Conservation (phyloP, 2,113 vertebrate species). For the Cyprinodon tularosa region DNA sequence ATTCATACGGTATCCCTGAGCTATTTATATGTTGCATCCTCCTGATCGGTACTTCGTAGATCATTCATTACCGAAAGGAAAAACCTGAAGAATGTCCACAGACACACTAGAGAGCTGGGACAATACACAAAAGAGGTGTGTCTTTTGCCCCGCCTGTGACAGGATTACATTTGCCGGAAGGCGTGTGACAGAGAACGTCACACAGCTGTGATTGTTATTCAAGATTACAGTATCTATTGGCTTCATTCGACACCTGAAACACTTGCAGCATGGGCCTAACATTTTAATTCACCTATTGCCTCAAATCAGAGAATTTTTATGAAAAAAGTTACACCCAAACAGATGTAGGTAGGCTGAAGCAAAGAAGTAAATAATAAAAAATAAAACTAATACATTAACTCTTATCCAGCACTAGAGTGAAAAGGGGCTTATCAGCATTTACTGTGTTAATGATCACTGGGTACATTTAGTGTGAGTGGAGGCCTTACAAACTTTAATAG, state of each 20-base stretch:
- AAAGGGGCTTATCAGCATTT: conserved; percentile 6
- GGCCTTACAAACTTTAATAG: background rate
- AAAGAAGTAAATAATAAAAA: background rate
- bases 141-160: conserved; percentile 2
- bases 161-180: background rate
- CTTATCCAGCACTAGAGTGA: background rate
- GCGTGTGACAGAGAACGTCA: background rate
- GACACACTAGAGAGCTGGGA: background rate
- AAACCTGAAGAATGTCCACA: conserved; percentile 4
- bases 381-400: conserved; percentile 7
- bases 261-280: no score
- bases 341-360: background rate
- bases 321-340: background rate
- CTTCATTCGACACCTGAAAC: background rate
- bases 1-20: background rate
- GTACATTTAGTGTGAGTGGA: background rate
- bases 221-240: background rate
- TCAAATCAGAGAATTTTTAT: background rate
- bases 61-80: conserved; percentile 2
- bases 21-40: background rate
- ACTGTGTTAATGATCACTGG: background rate
- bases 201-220: conserved; percentile 6
- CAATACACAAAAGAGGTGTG: conserved; percentile 26
- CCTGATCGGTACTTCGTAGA: background rate
- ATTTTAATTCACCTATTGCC: background rate